Evolutionary conservation across 2,113 vertebrate genomes (phyloP).

Genomic region (Percina caprodes): DNA sequence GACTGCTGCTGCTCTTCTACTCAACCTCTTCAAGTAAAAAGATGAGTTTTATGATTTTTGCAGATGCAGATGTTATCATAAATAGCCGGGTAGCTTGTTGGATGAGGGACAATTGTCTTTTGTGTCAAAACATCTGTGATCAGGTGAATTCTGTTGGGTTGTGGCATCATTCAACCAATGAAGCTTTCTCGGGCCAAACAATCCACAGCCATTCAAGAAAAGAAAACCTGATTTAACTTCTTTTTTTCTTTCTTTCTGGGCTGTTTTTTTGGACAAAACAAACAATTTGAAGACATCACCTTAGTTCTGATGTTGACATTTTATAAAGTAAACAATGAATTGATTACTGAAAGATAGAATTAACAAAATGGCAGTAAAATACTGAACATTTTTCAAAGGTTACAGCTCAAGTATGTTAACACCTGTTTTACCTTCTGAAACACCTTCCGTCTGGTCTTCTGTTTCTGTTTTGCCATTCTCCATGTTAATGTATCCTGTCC

Average conservation of each 20-base stretch:
- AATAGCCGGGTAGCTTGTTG: background rate
- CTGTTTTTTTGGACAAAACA: too few relatives aligned
- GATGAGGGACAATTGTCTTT: too few relatives aligned
- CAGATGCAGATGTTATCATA: background rate
- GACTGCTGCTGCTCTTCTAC: too few relatives aligned
- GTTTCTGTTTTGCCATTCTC: conserved; percentile 66
- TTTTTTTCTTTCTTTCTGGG: too few relatives aligned
- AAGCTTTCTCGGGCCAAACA: background rate
- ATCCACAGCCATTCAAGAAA: background rate
- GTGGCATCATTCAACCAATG: too few relatives aligned
- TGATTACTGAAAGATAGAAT: background rate
- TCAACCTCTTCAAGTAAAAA: background rate
- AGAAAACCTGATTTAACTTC: background rate
- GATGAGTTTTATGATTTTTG: too few relatives aligned
- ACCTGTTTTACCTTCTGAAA: conserved; percentile 70
- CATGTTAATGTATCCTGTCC: conserved; percentile 65
- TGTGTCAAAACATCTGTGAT: too few relatives aligned
- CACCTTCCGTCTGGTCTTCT: conserved; percentile 34
- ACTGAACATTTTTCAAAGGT: background rate
- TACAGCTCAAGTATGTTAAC: background rate
- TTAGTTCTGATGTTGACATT: too few relatives aligned
- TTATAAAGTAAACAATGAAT: background rate
- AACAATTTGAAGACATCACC: too few relatives aligned
- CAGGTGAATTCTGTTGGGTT: too few relatives aligned
- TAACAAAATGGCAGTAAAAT: too few relatives aligned